Evolutionary conservation across 2,888 invertebrate species (phyloP), one percentile per base, ranked within the genome.

Genomic region (Gasteruption jaculator): DNA sequence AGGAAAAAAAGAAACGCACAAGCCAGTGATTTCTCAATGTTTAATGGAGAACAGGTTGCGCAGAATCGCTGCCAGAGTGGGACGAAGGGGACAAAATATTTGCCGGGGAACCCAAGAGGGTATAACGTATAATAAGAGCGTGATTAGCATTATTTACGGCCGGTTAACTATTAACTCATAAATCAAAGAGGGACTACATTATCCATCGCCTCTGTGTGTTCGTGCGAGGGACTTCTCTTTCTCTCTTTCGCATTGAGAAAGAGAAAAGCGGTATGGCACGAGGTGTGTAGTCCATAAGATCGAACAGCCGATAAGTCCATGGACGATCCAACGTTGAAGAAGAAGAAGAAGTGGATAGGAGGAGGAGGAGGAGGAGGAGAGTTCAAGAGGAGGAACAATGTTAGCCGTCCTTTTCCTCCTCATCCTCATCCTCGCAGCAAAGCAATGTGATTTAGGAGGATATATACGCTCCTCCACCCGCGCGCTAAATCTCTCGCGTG

Each of bases 81-180:
- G n/a, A n/a, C n/a, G n/a, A n/a, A n/a, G n/a, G n/a, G 61, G 59
- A 64, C 63, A 60, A 65, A 65, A 64, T 56, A 56, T 65, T 60
- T 49, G 41, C 56, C 35, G 53, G 51, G 50, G 50, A 46, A 53
- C 45, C 46, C 49, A 48, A 46, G 49, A 48, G 38, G 47, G 18
- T n/a, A n/a, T n/a, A 63, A 68, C 64, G 62, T 68, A 67, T 68
- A 65, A 69, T 69, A 69, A 68, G 65, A 66, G 65, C 61, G 63
- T 69, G 69, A 70, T 70, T 69, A 70, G 64, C 65, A 67, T 69
- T 69, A 70, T 70, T 70, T 70, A 70, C 65, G 67, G 57, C 60
- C 63, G 61, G 66, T 68, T 66, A 69, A 69, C 69, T 68, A 68
- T 68, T 68, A 66, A 65, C 64, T 51, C 63, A 66, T 69, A 69